Evolutionary conservation across 1,140 invertebrate genomes (phyloP), one percentile per base, ranked within the genome.

Genomic region (Amyelois transitella): DNA sequence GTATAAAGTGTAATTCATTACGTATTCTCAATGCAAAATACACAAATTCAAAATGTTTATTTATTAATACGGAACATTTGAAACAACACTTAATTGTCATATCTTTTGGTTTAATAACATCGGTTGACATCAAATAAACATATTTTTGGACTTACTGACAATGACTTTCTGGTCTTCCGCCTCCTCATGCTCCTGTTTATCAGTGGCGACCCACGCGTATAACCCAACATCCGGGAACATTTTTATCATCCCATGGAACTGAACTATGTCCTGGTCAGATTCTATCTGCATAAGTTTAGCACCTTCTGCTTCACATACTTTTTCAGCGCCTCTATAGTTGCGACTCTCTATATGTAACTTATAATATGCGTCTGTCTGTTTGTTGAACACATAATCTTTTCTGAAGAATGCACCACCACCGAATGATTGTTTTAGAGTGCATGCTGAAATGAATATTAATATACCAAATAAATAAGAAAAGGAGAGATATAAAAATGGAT

Each of bases 221-320:
- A 73, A 44, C 0, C 60, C 68, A 2, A 82, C 55, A 8, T 82
- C 77, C 5, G 75, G 77, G 20, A 59, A 82, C 12, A 61, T 49
- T 51, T 82, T 82, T 1, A 80, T 51, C 74, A 79, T 72, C 1
- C 56, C 65, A 14, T 82, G 75, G 0, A 67, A 48, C 43, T 74
- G 64, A 0, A 52, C 50, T 17, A 75, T 51, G 32, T 82, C 75
- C 0, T 60, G 14, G 2, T 66, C 45, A 8, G 60, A 60, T 0
- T n/a, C 18, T 0, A 62, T 50, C 0, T 59, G 18, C 69, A 77
- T 71, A 3, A 76, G 58, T 1, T 52, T 17, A 0, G 66, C 66
- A 0, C 75, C 73, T 43, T 81, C 78, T 1, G 43, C 6, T 18
- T 51, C 6, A 49, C 78, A 81, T 0, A 63, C 14, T 0, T 12